Percentiles rank a stretch among this genome's conserved stretches.
phyloP scores from a whole-genome alignment of 92 coral and sea anemone species.

The Pocillopora grandis region DNA sequence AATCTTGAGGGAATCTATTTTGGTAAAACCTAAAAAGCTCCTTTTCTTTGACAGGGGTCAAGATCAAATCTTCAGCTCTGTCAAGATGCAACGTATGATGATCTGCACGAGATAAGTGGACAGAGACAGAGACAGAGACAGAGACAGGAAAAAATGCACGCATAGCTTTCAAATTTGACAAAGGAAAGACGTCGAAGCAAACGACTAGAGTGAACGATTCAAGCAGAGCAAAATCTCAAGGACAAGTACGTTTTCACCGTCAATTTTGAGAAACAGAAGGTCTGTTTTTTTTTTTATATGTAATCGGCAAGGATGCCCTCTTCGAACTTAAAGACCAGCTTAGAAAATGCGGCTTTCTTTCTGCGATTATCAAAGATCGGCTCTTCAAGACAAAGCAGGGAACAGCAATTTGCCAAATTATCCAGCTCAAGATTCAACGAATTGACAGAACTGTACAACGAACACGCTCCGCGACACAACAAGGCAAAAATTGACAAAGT shows the following conservation, averaged over 20 bases:
- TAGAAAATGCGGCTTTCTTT: conserved; percentile 32
- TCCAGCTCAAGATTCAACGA: conserved; percentile 30
- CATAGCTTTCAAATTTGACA: not conserved
- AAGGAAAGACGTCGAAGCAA: not conserved
- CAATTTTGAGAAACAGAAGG: not conserved
- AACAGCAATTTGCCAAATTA: conserved; percentile 35
- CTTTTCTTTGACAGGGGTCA: conserved; percentile 24
- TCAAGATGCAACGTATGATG: conserved; percentile 1
- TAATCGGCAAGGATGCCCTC: conserved; percentile 15
- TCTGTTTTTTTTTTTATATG: not conserved
- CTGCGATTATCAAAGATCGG: conserved; percentile 39
- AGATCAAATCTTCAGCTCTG: not conserved
- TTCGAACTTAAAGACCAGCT: conserved; percentile 38
- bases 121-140: too few species aligned
- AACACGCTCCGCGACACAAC: conserved; percentile 20
- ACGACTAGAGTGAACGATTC: not conserved
- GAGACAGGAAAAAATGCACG: conserved; percentile 4
- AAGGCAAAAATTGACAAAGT: conserved; percentile 44
- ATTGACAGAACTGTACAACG: conserved; percentile 34
- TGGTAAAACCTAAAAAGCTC: not conserved
- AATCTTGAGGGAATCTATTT: not conserved
- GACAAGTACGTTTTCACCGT: not conserved
- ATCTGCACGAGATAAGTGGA: not conserved
- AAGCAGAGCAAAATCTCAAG: not conserved
- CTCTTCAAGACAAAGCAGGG: conserved; percentile 26